Conservation (phyloP, 1,140 invertebrate genomes). For the Himalopsyche phryganea region DNA sequence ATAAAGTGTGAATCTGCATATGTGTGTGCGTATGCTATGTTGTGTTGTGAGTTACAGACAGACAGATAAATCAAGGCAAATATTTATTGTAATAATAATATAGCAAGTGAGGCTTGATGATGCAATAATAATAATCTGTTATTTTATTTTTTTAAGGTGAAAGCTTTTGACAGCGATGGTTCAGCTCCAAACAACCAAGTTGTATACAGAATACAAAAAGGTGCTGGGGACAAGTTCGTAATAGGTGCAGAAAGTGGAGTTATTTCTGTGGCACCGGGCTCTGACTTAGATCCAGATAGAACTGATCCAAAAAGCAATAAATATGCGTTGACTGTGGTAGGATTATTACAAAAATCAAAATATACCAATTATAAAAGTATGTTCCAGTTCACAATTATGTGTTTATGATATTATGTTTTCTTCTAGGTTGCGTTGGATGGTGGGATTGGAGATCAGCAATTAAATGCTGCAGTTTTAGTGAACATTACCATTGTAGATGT, state of each 20-base stretch:
- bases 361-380: slow-evolving; percentile 2
- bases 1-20: too few relatives aligned
- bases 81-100: too few relatives aligned
- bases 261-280: slow-evolving; percentile 81
- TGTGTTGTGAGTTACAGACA: too few relatives aligned
- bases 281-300: slow-evolving; percentile 84
- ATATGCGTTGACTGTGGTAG: slow-evolving; percentile 65
- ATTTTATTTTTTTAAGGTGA: slow-evolving; percentile 57
- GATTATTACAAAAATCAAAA: slow-evolving; percentile 17
- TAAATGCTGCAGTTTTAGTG: slow-evolving; percentile 66
- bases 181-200: slow-evolving; percentile 83
- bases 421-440: slow-evolving; percentile 74
- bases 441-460: slow-evolving; percentile 75
- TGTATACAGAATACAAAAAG: slow-evolving; percentile 82
- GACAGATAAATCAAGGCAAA: too few relatives aligned
- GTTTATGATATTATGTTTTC: background rate
- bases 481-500: slow-evolving; percentile 86
- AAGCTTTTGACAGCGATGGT: slow-evolving; percentile 79
- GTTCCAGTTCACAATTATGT: background rate
- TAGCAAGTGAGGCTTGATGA: too few relatives aligned
- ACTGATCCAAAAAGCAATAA: slow-evolving; percentile 68
- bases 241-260: slow-evolving; percentile 79
- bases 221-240: slow-evolving; percentile 88
- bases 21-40: too few relatives aligned
- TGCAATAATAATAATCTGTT: too few relatives aligned